Base-by-base conservation (phyloP, 2,113 vertebrate species). In the Tamias sibiricus region DNA sequence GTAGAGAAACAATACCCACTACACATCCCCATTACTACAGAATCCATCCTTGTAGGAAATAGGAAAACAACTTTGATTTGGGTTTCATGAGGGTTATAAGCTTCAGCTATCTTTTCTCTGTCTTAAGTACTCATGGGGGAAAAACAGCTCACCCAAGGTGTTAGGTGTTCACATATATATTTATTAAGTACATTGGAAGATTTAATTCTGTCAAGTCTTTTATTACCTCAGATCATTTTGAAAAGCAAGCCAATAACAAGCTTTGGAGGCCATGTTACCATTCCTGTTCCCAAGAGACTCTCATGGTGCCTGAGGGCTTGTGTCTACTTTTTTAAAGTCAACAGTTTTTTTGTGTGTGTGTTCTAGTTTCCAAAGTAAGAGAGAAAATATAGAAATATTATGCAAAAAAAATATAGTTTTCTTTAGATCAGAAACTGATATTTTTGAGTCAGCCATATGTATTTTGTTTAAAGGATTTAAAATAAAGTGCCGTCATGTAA, bases 331-430 rank as follows among this genome's bases (percentile, higher is more conserved):
- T 96, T 97, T 79, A 95, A 96, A 93, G 94, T 95, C 92, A 97
- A 28, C 90, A 57, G 95, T 97, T 96, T 95, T 54, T 24, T 80
- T 49, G 11, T 59, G 77, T 91, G 54, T 97, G 35, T 96, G 17
- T 97, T 97, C 97, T 98, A 97, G 90, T 98, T 98, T 98, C 97
- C 96, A 95, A 86, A 66, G 88, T 96, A 95, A 93, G 85, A 96
- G 95, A 97, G 75, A 96, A 97, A 94, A 95, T 97, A 96, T 92
- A 98, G 98, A 98, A 98, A 98, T 98, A 98, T 98, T 98, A 98
- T 99, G 98, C 98, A 99, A 98, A 98, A 98, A 97, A 98, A 91
- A 97, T 98, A 98, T 98, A 98, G 98, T 98, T 99, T 99, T 98
- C 98, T 98, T 99, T 98, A 98, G 98, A 95, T 98, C 97, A 98